These are phyloP conservation scores for Phrixothrix hirtus DNA, from an alignment of 2,888 invertebrate species.

Conservation along the genomic window DNA sequence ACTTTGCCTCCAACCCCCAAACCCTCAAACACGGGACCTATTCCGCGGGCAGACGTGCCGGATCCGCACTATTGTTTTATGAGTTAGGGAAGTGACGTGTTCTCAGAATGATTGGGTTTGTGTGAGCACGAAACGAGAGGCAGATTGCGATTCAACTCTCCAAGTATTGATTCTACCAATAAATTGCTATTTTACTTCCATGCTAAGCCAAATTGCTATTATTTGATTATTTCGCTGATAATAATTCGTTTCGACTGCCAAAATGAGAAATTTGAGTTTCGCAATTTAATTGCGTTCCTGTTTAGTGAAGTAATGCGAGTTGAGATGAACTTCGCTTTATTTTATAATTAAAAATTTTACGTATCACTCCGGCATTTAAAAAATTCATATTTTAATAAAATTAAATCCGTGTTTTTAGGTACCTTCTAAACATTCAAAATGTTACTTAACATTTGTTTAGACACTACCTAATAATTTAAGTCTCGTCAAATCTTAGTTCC, in stretches of 20 bases:
- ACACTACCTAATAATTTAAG: too few relatives aligned
- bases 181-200: conserved; percentile 9
- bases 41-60: conserved; percentile 45
- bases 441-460: too few relatives aligned
- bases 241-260: background rate
- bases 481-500: too few relatives aligned
- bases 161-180: conserved; percentile 39
- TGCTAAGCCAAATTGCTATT: conserved; percentile 28
- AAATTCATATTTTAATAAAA: too few relatives aligned
- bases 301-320: too few relatives aligned
- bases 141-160: conserved; percentile 39
- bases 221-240: conserved; percentile 18
- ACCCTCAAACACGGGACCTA: conserved; percentile 24
- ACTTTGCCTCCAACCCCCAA: conserved; percentile 18
- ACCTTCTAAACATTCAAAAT: too few relatives aligned
- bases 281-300: too few relatives aligned
- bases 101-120: conserved; percentile 41
- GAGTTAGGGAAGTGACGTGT: conserved; percentile 47
- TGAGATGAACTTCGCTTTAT: too few relatives aligned
- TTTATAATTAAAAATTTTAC: too few relatives aligned
- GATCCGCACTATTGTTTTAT: conserved; percentile 48
- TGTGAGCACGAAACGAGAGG: conserved; percentile 37
- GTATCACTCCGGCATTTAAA: too few relatives aligned
- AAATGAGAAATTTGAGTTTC: too few relatives aligned
- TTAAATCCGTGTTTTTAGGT: too few relatives aligned